Percentiles rank a stretch among this genome's conserved stretches.
phyloP scores from a whole-genome alignment of 1,140 invertebrate genomes.

The Ruditapes philippinarum region DNA sequence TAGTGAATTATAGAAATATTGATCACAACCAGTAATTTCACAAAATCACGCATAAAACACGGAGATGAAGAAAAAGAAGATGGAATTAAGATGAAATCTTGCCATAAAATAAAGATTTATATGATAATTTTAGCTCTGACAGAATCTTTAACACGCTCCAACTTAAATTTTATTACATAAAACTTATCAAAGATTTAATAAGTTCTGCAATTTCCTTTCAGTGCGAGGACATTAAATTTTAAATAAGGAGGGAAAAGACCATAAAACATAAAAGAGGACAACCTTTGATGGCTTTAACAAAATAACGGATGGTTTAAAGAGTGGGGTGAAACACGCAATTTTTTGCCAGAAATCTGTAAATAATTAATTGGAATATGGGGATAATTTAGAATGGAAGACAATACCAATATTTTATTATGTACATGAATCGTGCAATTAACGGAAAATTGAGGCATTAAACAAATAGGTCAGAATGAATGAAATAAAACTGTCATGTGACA shows the following conservation, averaged over 20 bases:
- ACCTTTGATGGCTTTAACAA: constrained; percentile 8
- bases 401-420: constrained; percentile 5
- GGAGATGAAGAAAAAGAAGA: constrained; percentile 43
- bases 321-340: not conserved
- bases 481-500: too few relatives aligned
- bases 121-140: constrained; percentile 51
- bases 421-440: not conserved
- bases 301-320: not conserved
- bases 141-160: constrained; percentile 49
- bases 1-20: constrained; percentile 61
- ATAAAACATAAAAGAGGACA: constrained; percentile 46
- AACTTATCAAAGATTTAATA: constrained; percentile 68
- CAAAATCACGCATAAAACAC: constrained; percentile 44
- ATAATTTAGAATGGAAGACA: constrained; percentile 2
- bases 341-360: not conserved
- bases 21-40: constrained; percentile 38
- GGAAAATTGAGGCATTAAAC: not conserved
- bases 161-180: constrained; percentile 58
- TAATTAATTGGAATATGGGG: constrained; percentile 31
- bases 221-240: constrained; percentile 57
- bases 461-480: not conserved
- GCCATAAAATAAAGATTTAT: constrained; percentile 69
- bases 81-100: constrained; percentile 62
- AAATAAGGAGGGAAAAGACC: constrained; percentile 25
- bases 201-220: constrained; percentile 41